A percentile compares a stretch with the other conserved stretches of the same genome.
Conservation (phyloP, 2,113 vertebrate species). For the Hydrolagus affinis region DNA sequence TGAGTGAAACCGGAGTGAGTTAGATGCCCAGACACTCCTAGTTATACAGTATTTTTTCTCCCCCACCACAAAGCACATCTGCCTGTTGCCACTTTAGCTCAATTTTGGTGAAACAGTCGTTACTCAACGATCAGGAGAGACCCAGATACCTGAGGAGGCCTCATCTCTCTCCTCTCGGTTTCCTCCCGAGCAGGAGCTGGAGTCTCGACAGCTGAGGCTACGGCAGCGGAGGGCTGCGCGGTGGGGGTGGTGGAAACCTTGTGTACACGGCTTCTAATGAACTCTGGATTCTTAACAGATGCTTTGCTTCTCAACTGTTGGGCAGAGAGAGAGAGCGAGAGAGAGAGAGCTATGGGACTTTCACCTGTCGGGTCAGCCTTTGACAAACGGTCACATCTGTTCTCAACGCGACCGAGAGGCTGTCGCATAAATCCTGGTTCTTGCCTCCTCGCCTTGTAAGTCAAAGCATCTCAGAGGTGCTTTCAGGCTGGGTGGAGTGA, state of each 20-base stretch:
- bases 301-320: conserved; percentile 4
- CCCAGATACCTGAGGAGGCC: background rate
- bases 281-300: conserved; percentile 13
- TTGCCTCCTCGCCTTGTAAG: too few relatives aligned
- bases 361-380: background rate
- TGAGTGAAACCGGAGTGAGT: too few relatives aligned
- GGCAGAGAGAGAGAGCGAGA: background rate
- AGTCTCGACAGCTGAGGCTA: conserved; percentile 1
- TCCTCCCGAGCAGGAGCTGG: background rate
- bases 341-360: background rate
- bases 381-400: background rate
- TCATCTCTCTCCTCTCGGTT: background rate
- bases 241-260: background rate
- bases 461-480: too few relatives aligned
- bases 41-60: too few relatives aligned
- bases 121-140: background rate
- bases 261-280: background rate
- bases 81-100: background rate
- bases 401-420: too few relatives aligned
- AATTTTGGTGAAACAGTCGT: background rate
- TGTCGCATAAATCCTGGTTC: too few relatives aligned
- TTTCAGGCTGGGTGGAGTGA: too few relatives aligned
- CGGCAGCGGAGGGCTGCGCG: background rate
- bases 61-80: too few relatives aligned
- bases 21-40: too few relatives aligned